phyloP scores from a whole-genome alignment of 1,140 invertebrate genomes.

The Drosophila navojoa region DNA sequence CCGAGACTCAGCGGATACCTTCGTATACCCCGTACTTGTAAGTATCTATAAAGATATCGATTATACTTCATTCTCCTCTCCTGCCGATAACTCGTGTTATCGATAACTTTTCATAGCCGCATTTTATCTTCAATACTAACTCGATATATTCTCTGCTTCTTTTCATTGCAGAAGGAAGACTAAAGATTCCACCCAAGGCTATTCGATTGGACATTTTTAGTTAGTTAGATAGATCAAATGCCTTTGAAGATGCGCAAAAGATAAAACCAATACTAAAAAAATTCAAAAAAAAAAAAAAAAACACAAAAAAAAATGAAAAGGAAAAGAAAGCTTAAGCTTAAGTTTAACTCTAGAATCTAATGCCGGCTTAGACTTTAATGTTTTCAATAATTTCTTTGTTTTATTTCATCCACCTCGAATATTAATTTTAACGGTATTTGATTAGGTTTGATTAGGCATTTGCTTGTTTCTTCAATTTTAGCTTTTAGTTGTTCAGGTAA shows the following conservation, averaged over 20 bases:
- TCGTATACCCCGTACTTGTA: conserved; percentile 90
- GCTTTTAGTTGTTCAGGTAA: conserved; percentile 45
- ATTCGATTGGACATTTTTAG: conserved; percentile 75
- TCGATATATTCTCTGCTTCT: not conserved
- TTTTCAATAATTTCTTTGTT: conserved; percentile 33
- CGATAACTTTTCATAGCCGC: not conserved
- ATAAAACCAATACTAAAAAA: conserved; percentile 39
- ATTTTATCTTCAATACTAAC: not conserved
- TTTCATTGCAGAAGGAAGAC: conserved; percentile 68
- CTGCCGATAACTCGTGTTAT: conserved; percentile 11
- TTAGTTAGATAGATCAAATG: conserved; percentile 82
- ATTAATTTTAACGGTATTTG: conserved; percentile 32
- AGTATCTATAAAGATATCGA: conserved; percentile 57
- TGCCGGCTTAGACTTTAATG: conserved; percentile 77
- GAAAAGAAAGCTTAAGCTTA: conserved; percentile 44
- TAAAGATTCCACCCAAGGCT: conserved; percentile 69
- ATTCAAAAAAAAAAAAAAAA: conserved; percentile 48
- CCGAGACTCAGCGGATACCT: conserved; percentile 87
- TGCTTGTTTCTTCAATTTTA: conserved; percentile 16
- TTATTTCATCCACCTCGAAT: conserved; percentile 33
- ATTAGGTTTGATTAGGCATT: conserved; percentile 5
- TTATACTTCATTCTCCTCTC: not conserved
- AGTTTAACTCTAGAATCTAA: conserved; percentile 69
- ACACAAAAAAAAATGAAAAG: conserved; percentile 37
- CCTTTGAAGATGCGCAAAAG: conserved; percentile 77